These are phyloP conservation scores for Drosophila koepferae DNA, from an alignment of 2,888 invertebrate species.

Conservation along the genomic window DNA sequence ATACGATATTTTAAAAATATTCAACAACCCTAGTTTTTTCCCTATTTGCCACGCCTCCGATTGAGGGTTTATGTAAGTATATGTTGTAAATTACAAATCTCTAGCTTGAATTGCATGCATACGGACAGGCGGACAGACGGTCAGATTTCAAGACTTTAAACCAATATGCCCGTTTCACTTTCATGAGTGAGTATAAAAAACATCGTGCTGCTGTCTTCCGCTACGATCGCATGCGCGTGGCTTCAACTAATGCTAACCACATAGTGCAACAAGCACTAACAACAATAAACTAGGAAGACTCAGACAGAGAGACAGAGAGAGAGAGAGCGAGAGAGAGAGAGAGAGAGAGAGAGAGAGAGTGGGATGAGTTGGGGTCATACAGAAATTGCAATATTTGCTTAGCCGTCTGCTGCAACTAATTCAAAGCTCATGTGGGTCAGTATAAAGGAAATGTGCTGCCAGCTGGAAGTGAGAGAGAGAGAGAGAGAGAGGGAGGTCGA, in stretches of 20 bases:
- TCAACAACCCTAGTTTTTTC: too few species aligned
- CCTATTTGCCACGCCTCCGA: too few species aligned
- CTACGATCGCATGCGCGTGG: conserved; percentile 50
- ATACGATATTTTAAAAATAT: too few species aligned
- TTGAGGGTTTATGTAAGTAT: too few species aligned
- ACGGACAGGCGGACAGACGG: conserved; percentile 5
- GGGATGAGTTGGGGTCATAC: background rate
- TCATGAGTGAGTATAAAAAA: conserved; percentile 3
- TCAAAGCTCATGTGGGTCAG: conserved; percentile 36
- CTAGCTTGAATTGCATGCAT: too few species aligned
- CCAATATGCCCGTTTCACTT: too few species aligned
- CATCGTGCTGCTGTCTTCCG: conserved; percentile 49
- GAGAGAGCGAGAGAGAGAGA: background rate
- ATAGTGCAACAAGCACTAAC: conserved; percentile 47
- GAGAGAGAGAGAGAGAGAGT: background rate
- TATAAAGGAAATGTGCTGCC: background rate
- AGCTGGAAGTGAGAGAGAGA: too few species aligned
- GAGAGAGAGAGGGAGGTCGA: background rate
- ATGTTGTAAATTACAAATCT: too few species aligned
- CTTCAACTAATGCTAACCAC: conserved; percentile 53
- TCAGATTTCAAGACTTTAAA: conserved; percentile 8
- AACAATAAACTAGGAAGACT: conserved; percentile 47
- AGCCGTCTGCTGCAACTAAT: conserved; percentile 54
- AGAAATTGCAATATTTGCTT: conserved; percentile 46
- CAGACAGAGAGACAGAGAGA: background rate